Evolutionary conservation across 2,113 vertebrate species (phyloP).

Genomic region (Egretta garzetta): DNA sequence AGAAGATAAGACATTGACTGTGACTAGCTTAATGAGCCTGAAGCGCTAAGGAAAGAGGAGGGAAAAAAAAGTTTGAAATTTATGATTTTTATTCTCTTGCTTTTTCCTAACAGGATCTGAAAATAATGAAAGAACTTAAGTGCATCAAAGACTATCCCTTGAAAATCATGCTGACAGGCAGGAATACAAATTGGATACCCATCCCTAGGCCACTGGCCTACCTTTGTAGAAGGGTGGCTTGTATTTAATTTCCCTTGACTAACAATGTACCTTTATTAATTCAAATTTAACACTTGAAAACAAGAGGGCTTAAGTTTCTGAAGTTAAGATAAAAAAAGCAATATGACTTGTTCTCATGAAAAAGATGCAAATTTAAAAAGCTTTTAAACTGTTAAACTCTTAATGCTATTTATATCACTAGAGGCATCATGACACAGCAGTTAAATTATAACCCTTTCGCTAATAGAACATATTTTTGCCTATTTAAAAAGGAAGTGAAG

Average conservation of each 20-base stretch:
- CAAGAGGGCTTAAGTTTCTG: not conserved
- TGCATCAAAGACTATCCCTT: conserved; percentile 44
- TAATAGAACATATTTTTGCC: not conserved
- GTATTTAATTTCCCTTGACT: conserved; percentile 61
- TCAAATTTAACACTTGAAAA: conserved; percentile 48
- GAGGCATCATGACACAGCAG: conserved; percentile 53
- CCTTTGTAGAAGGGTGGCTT: conserved; percentile 54
- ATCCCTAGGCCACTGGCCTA: conserved; percentile 47
- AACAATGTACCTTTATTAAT: conserved; percentile 56
- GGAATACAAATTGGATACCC: conserved; percentile 49
- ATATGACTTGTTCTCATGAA: not conserved
- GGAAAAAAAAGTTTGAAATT: not conserved
- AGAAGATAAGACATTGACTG: conserved; percentile 40
- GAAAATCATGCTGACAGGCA: conserved; percentile 38
- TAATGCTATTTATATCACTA: conserved; percentile 2
- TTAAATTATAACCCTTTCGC: conserved; percentile 26
- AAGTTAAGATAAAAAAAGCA: not conserved
- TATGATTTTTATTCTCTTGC: conserved; percentile 5
- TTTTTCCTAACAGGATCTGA: conserved; percentile 20
- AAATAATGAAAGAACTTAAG: conserved; percentile 54
- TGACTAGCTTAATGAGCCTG: conserved; percentile 38
- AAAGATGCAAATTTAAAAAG: not conserved
- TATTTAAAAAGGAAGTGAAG: not conserved
- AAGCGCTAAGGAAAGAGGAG: not conserved
- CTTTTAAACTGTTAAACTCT: not conserved